Percentiles rank a stretch among this genome's conserved stretches.
Evolutionary conservation across 2,113 vertebrate genomes (phyloP).

Genomic region (Atrichornis clamosus): DNA sequence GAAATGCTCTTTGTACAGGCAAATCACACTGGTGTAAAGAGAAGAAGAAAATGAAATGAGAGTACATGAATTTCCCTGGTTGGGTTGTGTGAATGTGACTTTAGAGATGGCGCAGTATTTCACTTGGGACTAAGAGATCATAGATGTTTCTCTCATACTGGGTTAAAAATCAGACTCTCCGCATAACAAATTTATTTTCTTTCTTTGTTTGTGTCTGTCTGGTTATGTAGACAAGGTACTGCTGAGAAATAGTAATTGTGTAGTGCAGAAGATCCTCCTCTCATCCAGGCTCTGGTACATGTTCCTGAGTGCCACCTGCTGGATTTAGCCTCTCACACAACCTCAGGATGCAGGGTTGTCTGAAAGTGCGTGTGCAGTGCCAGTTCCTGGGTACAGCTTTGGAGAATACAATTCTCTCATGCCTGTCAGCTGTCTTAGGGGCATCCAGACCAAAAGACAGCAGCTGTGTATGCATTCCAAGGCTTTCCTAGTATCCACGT

Average conservation of each 20-base stretch:
- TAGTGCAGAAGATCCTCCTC: background rate
- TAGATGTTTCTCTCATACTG: background rate
- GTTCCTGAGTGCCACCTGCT: slow-evolving; percentile 34
- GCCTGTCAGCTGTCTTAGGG: background rate
- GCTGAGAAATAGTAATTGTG: background rate
- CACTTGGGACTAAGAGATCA: background rate
- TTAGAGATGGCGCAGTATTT: background rate
- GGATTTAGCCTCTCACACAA: background rate
- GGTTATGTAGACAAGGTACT: background rate
- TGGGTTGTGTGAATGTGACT: background rate
- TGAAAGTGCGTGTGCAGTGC: background rate
- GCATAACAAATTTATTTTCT: background rate
- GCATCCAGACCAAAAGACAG: background rate
- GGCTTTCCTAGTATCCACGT: background rate
- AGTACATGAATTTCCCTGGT: background rate
- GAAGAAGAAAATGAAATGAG: background rate
- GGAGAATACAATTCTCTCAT: background rate
- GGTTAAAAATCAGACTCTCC: background rate
- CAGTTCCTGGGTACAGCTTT: background rate
- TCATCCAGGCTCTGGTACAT: background rate
- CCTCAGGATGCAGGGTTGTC: background rate
- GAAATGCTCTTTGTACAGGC: background rate
- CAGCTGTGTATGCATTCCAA: background rate
- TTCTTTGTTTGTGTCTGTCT: background rate
- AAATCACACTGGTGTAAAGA: background rate